These are phyloP conservation scores for Ferrisia virgata DNA, from an alignment of 2,888 invertebrate species.

Conservation along the genomic window DNA sequence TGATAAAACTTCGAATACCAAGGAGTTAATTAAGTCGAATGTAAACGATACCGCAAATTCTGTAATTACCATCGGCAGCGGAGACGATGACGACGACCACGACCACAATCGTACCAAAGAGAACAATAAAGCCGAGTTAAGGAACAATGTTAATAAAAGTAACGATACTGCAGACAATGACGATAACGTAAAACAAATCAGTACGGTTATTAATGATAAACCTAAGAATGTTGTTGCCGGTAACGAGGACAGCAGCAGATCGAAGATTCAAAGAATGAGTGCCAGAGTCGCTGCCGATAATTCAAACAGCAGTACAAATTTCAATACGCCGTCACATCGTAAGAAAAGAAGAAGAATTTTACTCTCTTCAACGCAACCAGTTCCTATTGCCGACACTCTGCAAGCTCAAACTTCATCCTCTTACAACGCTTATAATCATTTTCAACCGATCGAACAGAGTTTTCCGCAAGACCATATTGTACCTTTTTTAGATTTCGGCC, in stretches of 20 bases:
- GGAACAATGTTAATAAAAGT: background rate
- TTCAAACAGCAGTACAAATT: background rate
- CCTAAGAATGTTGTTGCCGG: background rate
- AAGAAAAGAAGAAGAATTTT: slow-evolving; percentile 34
- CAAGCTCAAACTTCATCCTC: background rate
- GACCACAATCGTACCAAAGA: background rate
- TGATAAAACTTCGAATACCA: background rate
- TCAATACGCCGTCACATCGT: slow-evolving; percentile 28
- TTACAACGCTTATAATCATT: background rate
- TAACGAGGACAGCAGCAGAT: background rate
- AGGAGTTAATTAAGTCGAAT: slow-evolving; percentile 28
- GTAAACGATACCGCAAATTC: slow-evolving; percentile 9
- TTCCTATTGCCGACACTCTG: background rate
- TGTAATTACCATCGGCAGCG: background rate
- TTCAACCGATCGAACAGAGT: background rate
- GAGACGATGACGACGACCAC: background rate
- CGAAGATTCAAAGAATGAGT: slow-evolving; percentile 2
- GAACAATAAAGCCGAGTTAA: background rate
- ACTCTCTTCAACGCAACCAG: background rate
- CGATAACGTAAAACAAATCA: slow-evolving; percentile 9
- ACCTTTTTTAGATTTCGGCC: background rate
- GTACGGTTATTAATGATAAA: background rate
- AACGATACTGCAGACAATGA: background rate
- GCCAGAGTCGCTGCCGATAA: background rate
- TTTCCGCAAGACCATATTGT: background rate